phyloP scores from a whole-genome alignment of 2,113 vertebrate genomes.

The Gymnorhina tibicen region DNA sequence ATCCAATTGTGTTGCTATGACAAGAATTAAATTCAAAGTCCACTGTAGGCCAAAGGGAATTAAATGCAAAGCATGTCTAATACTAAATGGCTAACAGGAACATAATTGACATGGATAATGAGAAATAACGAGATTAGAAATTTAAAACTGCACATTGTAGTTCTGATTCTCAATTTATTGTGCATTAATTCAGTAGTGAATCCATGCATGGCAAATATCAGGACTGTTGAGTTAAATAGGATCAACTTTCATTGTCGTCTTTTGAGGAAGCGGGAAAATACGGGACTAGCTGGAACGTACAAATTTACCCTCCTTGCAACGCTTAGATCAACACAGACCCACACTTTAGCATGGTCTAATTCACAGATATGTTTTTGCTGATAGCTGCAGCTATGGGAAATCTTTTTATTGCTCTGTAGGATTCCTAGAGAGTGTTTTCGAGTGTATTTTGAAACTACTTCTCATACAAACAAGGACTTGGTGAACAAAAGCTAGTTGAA shows the following conservation, averaged over 20 bases:
- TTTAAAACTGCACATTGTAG: not conserved
- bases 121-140: constrained; percentile 23
- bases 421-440: not conserved
- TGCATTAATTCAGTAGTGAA: not conserved
- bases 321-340: not conserved
- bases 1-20: not conserved
- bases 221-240: not conserved
- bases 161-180: not conserved
- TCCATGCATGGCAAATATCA: not conserved
- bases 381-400: not conserved
- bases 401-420: not conserved
- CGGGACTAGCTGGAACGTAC: not conserved
- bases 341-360: not conserved
- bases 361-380: not conserved
- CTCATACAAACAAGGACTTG: not conserved
- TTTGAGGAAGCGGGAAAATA: not conserved
- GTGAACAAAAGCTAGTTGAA: not conserved
- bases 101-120: not conserved
- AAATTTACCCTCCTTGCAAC: not conserved
- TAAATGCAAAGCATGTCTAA: constrained; percentile 33
- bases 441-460: not conserved
- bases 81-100: constrained; percentile 14
- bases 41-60: not conserved
- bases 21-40: constrained; percentile 6
- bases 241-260: not conserved